phyloP scores from a whole-genome alignment of 2,888 invertebrate genomes.

The Capitulum mitella region DNA sequence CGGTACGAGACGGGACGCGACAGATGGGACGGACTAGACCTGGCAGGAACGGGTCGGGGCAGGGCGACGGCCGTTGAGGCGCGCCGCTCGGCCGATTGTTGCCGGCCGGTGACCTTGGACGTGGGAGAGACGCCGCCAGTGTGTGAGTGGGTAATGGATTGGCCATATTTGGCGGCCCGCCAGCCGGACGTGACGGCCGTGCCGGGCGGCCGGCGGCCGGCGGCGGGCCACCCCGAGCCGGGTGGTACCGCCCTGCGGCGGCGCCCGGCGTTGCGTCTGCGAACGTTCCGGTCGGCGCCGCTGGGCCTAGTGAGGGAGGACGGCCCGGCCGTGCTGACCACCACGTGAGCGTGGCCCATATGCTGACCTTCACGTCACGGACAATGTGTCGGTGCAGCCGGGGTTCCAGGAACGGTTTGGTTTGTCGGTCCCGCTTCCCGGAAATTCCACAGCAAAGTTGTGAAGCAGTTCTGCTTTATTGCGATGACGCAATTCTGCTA shows the following conservation, averaged over 20 bases:
- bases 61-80: background rate
- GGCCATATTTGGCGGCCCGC: background rate
- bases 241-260: too few species aligned
- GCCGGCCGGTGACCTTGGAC: constrained; percentile 26
- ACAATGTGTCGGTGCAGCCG: background rate
- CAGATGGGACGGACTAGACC: too few species aligned
- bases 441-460: background rate
- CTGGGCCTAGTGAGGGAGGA: too few species aligned
- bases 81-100: background rate
- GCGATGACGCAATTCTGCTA: background rate
- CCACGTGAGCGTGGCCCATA: too few species aligned
- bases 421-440: background rate
- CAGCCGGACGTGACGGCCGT: background rate
- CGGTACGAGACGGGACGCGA: too few species aligned
- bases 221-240: too few species aligned
- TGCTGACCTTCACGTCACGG: too few species aligned
- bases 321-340: too few species aligned
- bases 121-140: constrained; percentile 5
- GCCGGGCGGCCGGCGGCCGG: background rate
- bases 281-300: too few species aligned
- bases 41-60: too few species aligned
- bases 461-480: background rate
- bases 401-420: background rate
- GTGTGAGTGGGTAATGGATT: constrained; percentile 16
- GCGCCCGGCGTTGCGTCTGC: too few species aligned